A percentile compares a stretch with the other conserved stretches of the same genome.
Conservation (phyloP, 2,888 invertebrate species). For the Cryptocheilus praepositus region DNA sequence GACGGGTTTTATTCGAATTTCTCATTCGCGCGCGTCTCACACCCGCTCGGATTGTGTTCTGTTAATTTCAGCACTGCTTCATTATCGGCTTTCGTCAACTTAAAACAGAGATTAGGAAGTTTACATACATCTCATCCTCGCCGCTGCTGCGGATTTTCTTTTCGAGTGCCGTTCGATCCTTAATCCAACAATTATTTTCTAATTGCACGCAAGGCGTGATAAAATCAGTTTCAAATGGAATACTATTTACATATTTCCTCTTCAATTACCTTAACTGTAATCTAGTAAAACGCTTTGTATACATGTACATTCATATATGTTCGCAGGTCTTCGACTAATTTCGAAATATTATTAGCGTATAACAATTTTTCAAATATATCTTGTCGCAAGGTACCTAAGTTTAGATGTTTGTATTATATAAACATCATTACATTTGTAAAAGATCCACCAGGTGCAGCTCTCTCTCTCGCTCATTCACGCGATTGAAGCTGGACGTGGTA, state of each 20-base stretch:
- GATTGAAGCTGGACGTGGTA: too few relatives aligned
- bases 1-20: constrained; percentile 14
- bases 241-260: constrained; percentile 60
- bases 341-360: constrained; percentile 65
- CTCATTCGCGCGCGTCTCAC: constrained; percentile 5
- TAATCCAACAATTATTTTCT: too few relatives aligned
- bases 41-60: background rate
- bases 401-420: constrained; percentile 49
- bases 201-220: constrained; percentile 23
- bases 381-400: constrained; percentile 65
- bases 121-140: constrained; percentile 7
- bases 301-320: constrained; percentile 61
- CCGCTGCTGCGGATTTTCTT: too few relatives aligned
- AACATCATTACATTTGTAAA: constrained; percentile 55
- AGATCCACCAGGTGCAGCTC: constrained; percentile 33
- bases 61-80: background rate
- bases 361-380: constrained; percentile 57
- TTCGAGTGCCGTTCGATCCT: too few relatives aligned
- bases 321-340: constrained; percentile 53
- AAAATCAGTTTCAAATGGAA: constrained; percentile 58
- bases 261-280: constrained; percentile 62
- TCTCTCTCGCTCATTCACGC: too few relatives aligned
- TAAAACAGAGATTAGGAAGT: constrained; percentile 17
- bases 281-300: constrained; percentile 57
- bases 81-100: constrained; percentile 3